Evolutionary conservation across 2,888 invertebrate species (phyloP).

Genomic region (Ornithoptera alexandrae): DNA sequence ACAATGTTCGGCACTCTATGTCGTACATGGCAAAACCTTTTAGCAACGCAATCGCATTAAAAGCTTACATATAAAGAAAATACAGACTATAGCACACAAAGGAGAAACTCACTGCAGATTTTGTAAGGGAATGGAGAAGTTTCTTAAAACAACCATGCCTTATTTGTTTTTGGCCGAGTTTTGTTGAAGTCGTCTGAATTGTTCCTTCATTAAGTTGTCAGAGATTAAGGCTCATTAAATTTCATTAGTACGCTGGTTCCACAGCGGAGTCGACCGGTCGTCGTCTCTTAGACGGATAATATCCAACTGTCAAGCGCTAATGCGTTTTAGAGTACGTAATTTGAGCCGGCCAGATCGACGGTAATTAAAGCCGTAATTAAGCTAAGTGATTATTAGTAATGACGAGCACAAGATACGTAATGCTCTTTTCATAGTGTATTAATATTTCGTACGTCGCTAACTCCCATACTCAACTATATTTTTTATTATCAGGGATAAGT

Average conservation of each 20-base stretch:
- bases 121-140: constrained; percentile 41
- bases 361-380: constrained; percentile 79
- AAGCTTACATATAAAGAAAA: constrained; percentile 34
- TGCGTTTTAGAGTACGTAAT: constrained; percentile 81
- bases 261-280: constrained; percentile 53
- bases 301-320: constrained; percentile 79
- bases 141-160: constrained; percentile 40
- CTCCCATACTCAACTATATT: not conserved
- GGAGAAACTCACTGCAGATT: constrained; percentile 10
- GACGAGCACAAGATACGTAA: constrained; percentile 51
- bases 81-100: constrained; percentile 25
- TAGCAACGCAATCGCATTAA: constrained; percentile 41
- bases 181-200: constrained; percentile 68
- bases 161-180: constrained; percentile 60
- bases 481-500: no score
- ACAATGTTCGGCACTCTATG: constrained; percentile 35
- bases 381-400: constrained; percentile 77
- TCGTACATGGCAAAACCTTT: constrained; percentile 41
- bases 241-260: constrained; percentile 73
- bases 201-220: constrained; percentile 77
- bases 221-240: constrained; percentile 79
- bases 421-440: constrained; percentile 19
- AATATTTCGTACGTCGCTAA: constrained; percentile 14
- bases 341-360: constrained; percentile 78
- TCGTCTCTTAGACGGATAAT: constrained; percentile 77